phyloP scores from a whole-genome alignment of 2,888 invertebrate genomes.

The Aspidapion aeneum region DNA sequence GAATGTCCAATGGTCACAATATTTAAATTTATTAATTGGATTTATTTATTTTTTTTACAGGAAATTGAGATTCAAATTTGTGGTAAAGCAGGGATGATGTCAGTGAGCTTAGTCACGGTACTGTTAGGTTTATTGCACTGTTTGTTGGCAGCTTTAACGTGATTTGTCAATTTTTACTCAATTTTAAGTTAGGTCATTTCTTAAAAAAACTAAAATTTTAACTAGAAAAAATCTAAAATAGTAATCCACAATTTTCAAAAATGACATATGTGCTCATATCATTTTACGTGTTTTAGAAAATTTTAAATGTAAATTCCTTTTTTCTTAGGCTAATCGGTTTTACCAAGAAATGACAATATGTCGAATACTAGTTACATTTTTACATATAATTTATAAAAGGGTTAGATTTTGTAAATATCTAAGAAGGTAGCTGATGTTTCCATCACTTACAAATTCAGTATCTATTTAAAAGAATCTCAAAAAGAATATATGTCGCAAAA shows the following conservation, averaged over 20 bases:
- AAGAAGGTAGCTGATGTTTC: slow-evolving; percentile 23
- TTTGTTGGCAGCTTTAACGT: slow-evolving; percentile 38
- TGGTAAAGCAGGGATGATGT: slow-evolving; percentile 48
- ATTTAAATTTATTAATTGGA: too few species aligned
- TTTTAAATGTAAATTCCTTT: slow-evolving; percentile 25
- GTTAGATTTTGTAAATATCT: slow-evolving; percentile 37
- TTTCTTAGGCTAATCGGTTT: slow-evolving; percentile 27
- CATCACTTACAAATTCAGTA: slow-evolving; percentile 29
- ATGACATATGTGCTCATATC: slow-evolving; percentile 18
- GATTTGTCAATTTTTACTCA: slow-evolving; percentile 27
- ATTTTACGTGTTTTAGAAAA: slow-evolving; percentile 8
- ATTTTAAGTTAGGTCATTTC: slow-evolving; percentile 3
- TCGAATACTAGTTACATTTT: slow-evolving; percentile 43
- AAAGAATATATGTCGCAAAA: too few species aligned
- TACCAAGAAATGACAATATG: slow-evolving; percentile 27
- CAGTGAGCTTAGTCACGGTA: slow-evolving; percentile 27
- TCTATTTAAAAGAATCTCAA: slow-evolving; percentile 30
- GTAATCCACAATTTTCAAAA: neutral
- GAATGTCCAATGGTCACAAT: too few species aligned
- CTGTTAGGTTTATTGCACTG: slow-evolving; percentile 35
- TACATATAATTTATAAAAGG: slow-evolving; percentile 45
- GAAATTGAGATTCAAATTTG: slow-evolving; percentile 65
- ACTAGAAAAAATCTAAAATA: neutral
- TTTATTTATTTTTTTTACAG: slow-evolving; percentile 46
- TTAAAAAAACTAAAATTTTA: neutral